phyloP scores from a whole-genome alignment of 2,888 invertebrate genomes.

The Monochamus alternatus region DNA sequence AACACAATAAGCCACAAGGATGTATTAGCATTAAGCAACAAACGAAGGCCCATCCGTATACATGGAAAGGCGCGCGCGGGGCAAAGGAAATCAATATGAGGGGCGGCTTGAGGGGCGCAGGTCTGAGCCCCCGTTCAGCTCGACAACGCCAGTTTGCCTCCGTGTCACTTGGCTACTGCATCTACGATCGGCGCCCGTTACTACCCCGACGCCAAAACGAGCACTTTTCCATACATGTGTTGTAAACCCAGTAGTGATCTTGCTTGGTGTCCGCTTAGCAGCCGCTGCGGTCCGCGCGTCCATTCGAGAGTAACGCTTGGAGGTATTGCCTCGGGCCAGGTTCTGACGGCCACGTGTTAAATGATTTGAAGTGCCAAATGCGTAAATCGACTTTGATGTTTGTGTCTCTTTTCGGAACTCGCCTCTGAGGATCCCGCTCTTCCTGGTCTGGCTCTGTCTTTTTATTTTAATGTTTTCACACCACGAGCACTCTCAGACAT shows the following conservation, averaged over 20 bases:
- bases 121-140: conserved; percentile 72
- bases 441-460: conserved; percentile 16
- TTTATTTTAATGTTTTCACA: conserved; percentile 9
- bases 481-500: conserved; percentile 5
- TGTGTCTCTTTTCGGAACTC: conserved; percentile 10
- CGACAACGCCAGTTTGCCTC: conserved; percentile 74
- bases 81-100: conserved; percentile 70
- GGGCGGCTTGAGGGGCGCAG: conserved; percentile 70
- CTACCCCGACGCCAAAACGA: conserved; percentile 14
- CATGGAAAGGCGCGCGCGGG: conserved; percentile 62
- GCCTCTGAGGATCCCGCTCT: conserved; percentile 11
- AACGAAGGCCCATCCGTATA: conserved; percentile 56
- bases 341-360: conserved; percentile 21
- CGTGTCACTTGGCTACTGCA: conserved; percentile 70
- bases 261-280: background rate
- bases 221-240: conserved; percentile 22
- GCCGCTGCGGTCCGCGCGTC: background rate
- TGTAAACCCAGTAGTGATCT: conserved; percentile 5
- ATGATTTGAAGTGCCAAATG: conserved; percentile 20
- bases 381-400: conserved; percentile 8
- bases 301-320: background rate
- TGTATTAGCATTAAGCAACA: conserved; percentile 63
- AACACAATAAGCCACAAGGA: conserved; percentile 30
- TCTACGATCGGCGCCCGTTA: conserved; percentile 42
- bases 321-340: background rate